Evolutionary conservation across 1,140 invertebrate species (phyloP).

Genomic region (Penaeus japonicus): DNA sequence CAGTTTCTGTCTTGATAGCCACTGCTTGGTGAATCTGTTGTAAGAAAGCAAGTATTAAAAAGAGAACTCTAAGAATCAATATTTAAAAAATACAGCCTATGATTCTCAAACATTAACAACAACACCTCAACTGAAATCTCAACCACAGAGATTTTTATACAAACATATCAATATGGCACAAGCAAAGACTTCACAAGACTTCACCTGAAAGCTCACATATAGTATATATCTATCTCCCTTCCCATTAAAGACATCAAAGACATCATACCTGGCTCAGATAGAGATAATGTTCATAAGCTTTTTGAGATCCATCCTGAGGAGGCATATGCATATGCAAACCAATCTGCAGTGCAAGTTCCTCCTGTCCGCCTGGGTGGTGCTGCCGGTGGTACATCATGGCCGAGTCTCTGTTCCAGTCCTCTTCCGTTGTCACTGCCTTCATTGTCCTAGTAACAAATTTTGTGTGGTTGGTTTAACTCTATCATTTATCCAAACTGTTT

Average conservation of each 20-base stretch:
- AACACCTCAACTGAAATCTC: no score
- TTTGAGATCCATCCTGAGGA: slow-evolving; percentile 63
- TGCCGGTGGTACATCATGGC: slow-evolving; percentile 78
- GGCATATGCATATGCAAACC: slow-evolving; percentile 71
- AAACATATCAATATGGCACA: no score
- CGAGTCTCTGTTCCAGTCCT: slow-evolving; percentile 73
- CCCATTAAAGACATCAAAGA: background rate
- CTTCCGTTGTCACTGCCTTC: slow-evolving; percentile 66
- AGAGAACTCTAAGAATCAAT: background rate
- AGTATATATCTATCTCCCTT: no score
- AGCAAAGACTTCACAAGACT: no score
- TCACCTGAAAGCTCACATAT: no score
- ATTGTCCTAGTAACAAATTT: slow-evolving; percentile 65
- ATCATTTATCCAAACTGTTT: no score
- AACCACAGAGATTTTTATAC: no score
- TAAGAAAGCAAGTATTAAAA: slow-evolving; percentile 47
- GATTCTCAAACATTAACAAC: no score
- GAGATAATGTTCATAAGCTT: slow-evolving; percentile 62
- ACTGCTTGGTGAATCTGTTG: slow-evolving; percentile 81
- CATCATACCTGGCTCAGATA: slow-evolving; percentile 65
- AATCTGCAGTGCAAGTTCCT: slow-evolving; percentile 71
- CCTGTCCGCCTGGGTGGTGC: slow-evolving; percentile 79
- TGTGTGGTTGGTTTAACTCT: no score
- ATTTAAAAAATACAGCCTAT: no score
- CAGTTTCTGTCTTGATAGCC: slow-evolving; percentile 71